A percentile compares a stretch with the other conserved stretches of the same genome.
Evolutionary conservation across 1,140 invertebrate species (phyloP).

Genomic region (Pachyrhynchus sulphureomaculatus): DNA sequence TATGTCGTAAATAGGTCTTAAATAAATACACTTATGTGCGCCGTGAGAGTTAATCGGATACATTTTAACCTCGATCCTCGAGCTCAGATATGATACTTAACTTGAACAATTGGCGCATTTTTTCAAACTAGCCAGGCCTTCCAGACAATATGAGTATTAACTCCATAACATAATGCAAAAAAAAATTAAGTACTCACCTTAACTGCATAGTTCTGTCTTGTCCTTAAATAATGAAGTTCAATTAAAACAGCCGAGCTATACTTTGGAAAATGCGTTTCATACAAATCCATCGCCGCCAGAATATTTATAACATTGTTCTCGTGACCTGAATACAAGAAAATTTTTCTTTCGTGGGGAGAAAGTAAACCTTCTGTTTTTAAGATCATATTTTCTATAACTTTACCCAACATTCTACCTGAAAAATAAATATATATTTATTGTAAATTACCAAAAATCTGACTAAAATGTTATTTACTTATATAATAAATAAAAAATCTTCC

Average conservation of each 20-base stretch:
- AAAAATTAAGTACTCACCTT: conserved; percentile 24
- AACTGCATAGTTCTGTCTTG: conserved; percentile 27
- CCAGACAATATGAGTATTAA: too few species aligned
- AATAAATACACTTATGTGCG: too few species aligned
- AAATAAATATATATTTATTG: conserved; percentile 12
- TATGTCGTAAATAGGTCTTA: too few species aligned
- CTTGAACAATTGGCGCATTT: too few species aligned
- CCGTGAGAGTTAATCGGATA: too few species aligned
- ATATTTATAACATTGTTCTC: conserved; percentile 70
- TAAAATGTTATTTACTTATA: too few species aligned
- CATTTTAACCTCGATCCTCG: too few species aligned
- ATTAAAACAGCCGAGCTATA: conserved; percentile 50
- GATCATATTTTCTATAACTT: conserved; percentile 39
- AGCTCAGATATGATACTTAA: too few species aligned
- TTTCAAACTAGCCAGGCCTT: too few species aligned
- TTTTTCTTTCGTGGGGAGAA: conserved; percentile 30
- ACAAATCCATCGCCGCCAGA: conserved; percentile 60
- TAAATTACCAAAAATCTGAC: too few species aligned
- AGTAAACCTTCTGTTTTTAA: conserved; percentile 10
- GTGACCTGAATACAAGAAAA: conserved; percentile 63
- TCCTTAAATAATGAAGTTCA: conserved; percentile 53
- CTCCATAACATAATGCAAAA: background rate
- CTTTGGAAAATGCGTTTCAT: conserved; percentile 53
- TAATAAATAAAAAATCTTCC: too few species aligned
- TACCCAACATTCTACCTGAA: conserved; percentile 40